A percentile compares a stretch with the other conserved stretches of the same genome.
These are phyloP conservation scores for Blastobasis adustella DNA, from an alignment of 2,888 invertebrate genomes.

Conservation along the genomic window DNA sequence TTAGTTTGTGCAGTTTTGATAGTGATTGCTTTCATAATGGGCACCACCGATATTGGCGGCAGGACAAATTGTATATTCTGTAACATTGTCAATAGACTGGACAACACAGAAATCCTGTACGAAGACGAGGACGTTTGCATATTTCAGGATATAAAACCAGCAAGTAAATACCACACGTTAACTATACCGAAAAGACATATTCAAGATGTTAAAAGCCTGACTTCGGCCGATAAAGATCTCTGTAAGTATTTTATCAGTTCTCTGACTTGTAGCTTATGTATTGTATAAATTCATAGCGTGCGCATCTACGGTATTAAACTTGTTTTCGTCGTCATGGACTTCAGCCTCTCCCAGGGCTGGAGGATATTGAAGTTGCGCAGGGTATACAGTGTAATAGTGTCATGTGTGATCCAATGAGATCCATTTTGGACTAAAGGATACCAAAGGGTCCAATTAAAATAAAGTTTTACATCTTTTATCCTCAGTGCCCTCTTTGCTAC, in stretches of 20 bases:
- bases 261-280: not conserved
- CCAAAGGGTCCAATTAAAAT: too few species aligned
- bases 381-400: too few species aligned
- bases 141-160: constrained; percentile 90
- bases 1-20: not conserved
- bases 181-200: constrained; percentile 87
- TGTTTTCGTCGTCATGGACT: too few species aligned
- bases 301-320: too few species aligned
- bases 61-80: constrained; percentile 81
- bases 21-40: constrained; percentile 25
- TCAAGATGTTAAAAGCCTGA: constrained; percentile 81
- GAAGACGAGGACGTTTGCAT: constrained; percentile 85
- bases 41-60: constrained; percentile 14
- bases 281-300: not conserved
- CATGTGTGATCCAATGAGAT: too few species aligned
- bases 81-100: constrained; percentile 78
- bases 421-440: too few species aligned
- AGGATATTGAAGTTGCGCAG: too few species aligned
- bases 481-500: too few species aligned
- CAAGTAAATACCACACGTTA: constrained; percentile 85
- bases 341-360: too few species aligned
- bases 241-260: constrained; percentile 66
- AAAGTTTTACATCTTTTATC: too few species aligned
- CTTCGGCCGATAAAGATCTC: constrained; percentile 77
- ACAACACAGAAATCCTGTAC: constrained; percentile 76